Evolutionary conservation across 2,888 invertebrate genomes (phyloP).

Genomic region (Xestia rhomboidea): DNA sequence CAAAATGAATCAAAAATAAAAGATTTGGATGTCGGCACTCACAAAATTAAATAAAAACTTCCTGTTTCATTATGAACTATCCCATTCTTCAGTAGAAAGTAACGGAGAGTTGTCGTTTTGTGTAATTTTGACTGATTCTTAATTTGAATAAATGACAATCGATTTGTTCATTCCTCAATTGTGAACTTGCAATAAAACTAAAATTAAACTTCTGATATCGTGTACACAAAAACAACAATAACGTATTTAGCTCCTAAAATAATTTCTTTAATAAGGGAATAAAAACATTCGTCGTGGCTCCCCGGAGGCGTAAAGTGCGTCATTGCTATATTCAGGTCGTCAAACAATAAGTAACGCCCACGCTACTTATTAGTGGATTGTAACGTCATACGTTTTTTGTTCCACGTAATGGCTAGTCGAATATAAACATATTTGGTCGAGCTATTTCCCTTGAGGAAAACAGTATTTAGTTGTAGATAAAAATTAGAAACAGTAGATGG

Average conservation of each 20-base stretch:
- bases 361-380: slow-evolving; percentile 18
- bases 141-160: neutral
- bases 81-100: neutral
- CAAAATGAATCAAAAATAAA: neutral
- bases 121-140: neutral
- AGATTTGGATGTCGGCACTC: neutral
- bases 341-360: slow-evolving; percentile 39
- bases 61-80: neutral
- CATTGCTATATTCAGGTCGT: slow-evolving; percentile 18
- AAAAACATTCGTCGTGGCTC: neutral
- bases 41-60: neutral
- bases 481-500: neutral
- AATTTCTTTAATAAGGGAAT: neutral
- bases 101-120: too few species aligned
- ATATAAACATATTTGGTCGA: neutral
- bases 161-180: neutral
- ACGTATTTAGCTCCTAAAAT: neutral
- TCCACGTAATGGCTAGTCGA: neutral
- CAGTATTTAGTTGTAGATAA: neutral
- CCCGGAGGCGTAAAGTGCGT: slow-evolving; percentile 27
- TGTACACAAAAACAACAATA: neutral
- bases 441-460: neutral
- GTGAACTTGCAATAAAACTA: neutral
- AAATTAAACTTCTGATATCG: neutral
- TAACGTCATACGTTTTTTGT: slow-evolving; percentile 21